Percentiles rank a stretch among this genome's conserved stretches.
phyloP scores from a whole-genome alignment of 2,113 vertebrate genomes.

The Laticauda colubrina region DNA sequence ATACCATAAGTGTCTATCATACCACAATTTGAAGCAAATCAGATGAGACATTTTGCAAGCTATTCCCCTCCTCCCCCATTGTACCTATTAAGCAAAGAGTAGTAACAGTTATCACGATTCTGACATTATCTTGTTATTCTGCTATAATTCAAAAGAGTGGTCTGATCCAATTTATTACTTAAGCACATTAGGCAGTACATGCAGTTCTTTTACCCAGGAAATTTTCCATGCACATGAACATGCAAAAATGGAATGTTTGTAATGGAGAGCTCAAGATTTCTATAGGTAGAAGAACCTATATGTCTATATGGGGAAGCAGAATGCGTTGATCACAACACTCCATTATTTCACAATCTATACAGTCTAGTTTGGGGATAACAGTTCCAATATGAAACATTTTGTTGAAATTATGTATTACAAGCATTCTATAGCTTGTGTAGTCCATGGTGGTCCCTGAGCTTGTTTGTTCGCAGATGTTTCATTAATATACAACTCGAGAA shows the following conservation, averaged over 20 bases:
- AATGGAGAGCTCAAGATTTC: neutral
- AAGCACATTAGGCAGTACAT: neutral
- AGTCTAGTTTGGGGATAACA: neutral
- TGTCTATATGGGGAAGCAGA: neutral
- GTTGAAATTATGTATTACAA: neutral
- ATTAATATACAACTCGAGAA: neutral
- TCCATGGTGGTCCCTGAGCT: neutral
- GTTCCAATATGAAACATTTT: neutral
- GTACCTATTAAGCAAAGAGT: neutral
- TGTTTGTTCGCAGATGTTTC: neutral
- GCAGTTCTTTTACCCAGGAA: neutral
- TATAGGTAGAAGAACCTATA: neutral
- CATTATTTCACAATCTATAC: neutral
- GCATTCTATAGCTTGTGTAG: neutral
- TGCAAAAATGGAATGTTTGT: neutral
- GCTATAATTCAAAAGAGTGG: neutral
- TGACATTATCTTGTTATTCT: neutral
- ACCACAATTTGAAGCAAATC: neutral
- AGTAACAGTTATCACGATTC: neutral
- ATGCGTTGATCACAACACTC: neutral
- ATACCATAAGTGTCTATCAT: neutral
- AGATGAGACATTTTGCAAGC: neutral
- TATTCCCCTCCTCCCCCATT: neutral
- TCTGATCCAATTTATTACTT: neutral
- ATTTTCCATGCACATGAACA: neutral